A percentile compares a stretch with the other conserved stretches of the same genome.
phyloP scores from a whole-genome alignment of 2,113 vertebrate genomes.

The Anolis sagrei region DNA sequence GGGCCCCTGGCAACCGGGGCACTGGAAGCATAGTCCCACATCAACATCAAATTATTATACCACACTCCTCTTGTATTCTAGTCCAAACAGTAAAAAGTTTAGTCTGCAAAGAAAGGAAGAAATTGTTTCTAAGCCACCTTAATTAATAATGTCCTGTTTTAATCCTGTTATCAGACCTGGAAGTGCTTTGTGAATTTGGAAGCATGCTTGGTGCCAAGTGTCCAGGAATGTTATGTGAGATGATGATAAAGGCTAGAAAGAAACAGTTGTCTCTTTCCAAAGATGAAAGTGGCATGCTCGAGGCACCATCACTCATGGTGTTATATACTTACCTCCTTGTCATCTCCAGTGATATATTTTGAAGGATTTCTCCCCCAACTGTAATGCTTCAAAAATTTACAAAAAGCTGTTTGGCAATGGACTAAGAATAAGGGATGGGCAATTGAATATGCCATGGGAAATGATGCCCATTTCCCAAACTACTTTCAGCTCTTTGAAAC shows the following conservation, averaged over 20 bases:
- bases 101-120: conserved; percentile 5
- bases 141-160: conserved; percentile 5
- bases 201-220: neutral
- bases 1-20: conserved; percentile 86
- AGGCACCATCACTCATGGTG: neutral
- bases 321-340: neutral
- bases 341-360: neutral
- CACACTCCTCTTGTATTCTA: neutral
- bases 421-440: neutral
- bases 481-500: neutral
- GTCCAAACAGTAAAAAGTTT: neutral
- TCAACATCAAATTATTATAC: too few relatives aligned
- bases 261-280: neutral
- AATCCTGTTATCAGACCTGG: conserved; percentile 7
- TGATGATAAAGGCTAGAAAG: neutral
- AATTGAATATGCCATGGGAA: neutral
- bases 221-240: neutral
- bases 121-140: neutral
- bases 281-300: neutral
- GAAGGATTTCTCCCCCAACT: neutral
- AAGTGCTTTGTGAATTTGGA: conserved; percentile 1
- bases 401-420: neutral
- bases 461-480: neutral
- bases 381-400: neutral
- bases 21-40: conserved; percentile 92